Evolutionary conservation across 2,888 invertebrate genomes (phyloP), one percentile per base, ranked within the genome.

Genomic region (Drosophila mettleri): DNA sequence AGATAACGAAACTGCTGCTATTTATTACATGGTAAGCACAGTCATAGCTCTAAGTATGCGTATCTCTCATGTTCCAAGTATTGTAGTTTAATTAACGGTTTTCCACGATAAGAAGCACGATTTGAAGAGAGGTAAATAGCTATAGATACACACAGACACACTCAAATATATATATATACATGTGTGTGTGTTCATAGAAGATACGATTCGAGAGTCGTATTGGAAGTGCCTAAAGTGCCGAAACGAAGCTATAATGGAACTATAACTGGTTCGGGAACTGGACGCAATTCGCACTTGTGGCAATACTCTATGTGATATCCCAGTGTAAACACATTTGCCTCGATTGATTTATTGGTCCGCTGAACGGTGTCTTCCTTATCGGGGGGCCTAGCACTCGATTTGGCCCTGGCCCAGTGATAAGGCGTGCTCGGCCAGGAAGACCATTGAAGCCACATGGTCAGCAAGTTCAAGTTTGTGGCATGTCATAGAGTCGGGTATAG

Each of bases 361-460:
- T 67, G 63, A 66, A 48, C 62, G 38, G 45, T 18, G 29, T 27
- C 60, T 27, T 58, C 57, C 49, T 74, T 80, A 80, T 80, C 80
- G 49, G 20, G 5, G 43, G 43, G n/a, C 43, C 14, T 34, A 16
- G 52, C 67, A 65, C 65, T 60, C 66, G 55, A 69, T 29, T 54
- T 78, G 74, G 72, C 72, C 78, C 65, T 62, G 69, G 68, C 75
- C 75, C 78, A 61, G 74, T 69, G 83, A 80, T 83, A 77, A 74
- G 51, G 14, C 27, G 31, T n/a, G 51, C 75, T 1, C 22, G 49
- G 49, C 34, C 49, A 74, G 78, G 75, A 79, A 80, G 58, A 73
- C 27, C 63, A 69, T 61, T 78, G 71, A 67, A 43, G 58, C 63
- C 24, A 64, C 49, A 61, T 61, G 76, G 61, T 29, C 65, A 52